Evolutionary conservation across 2,797 vertebrate species (phyloP).

Genomic region (Australoheros facetus): DNA sequence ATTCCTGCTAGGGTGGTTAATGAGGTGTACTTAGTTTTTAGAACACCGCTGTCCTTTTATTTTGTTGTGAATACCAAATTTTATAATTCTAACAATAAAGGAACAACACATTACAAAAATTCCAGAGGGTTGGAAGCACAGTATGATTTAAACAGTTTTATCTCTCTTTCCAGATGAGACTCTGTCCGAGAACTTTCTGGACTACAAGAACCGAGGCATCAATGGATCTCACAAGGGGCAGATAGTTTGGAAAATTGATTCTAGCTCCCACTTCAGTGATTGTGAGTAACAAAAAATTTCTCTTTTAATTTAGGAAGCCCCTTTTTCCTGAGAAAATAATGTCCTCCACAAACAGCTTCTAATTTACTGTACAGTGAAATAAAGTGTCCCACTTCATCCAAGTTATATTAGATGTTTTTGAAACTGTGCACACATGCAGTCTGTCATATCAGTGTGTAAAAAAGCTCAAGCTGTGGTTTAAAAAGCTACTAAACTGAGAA

Average conservation of each 20-base stretch:
- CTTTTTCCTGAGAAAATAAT: neutral
- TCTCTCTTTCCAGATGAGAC: slow-evolving; percentile 85
- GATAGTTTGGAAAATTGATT: slow-evolving; percentile 97
- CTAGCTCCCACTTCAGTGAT: slow-evolving; percentile 89
- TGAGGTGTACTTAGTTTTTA: too few species aligned
- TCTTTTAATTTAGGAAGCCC: neutral
- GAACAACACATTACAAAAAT: neutral
- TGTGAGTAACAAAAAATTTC: slow-evolving; percentile 80
- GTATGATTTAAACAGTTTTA: neutral
- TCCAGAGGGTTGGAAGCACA: neutral
- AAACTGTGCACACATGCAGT: accelerated
- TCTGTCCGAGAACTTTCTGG: slow-evolving; percentile 95
- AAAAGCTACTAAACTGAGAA: neutral
- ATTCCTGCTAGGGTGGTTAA: too few species aligned
- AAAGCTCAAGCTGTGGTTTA: neutral
- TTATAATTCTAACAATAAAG: neutral
- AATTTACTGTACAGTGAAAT: neutral
- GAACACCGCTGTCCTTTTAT: too few species aligned
- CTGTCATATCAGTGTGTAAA: neutral
- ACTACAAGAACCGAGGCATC: slow-evolving; percentile 97
- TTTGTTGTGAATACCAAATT: too few species aligned
- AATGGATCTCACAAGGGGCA: slow-evolving; percentile 95
- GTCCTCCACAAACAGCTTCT: accelerated
- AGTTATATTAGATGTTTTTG: accelerated
- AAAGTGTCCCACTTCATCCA: neutral